Evolutionary conservation across 2,888 invertebrate species (phyloP).

Genomic region (Anoplius nigerrimus): DNA sequence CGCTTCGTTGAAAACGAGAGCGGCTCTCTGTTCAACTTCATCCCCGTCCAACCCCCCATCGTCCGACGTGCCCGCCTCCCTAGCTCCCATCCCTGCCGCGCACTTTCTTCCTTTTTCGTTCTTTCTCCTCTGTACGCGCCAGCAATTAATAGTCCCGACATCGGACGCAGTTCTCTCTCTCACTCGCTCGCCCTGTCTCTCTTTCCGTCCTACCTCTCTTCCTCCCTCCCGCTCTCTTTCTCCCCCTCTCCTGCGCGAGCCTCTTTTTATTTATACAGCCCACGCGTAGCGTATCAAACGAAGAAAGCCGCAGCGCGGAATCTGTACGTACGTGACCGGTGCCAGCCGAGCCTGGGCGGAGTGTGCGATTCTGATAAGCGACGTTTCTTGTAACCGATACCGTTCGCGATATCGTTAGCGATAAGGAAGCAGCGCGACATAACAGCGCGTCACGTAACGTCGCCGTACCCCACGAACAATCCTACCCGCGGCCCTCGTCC

Average conservation of each 20-base stretch:
- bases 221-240: not conserved
- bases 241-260: not conserved
- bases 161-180: not conserved
- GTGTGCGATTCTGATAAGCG: no score
- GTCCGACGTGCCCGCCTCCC: not conserved
- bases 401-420: no score
- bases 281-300: no score
- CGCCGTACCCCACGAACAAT: not conserved
- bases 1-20: constrained; percentile 42
- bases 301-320: no score
- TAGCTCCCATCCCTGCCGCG: constrained; percentile 25
- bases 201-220: not conserved
- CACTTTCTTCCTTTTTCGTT: constrained; percentile 8
- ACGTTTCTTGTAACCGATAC: no score
- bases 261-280: not conserved
- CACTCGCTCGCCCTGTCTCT: not conserved
- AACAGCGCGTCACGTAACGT: not conserved
- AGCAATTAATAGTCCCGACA: not conserved
- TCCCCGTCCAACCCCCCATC: constrained; percentile 9
- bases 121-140: not conserved
- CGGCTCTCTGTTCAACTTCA: not conserved
- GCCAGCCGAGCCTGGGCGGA: no score
- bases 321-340: no score
- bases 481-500: not conserved
- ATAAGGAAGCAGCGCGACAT: no score